These are phyloP conservation scores for Petrolisthes cinctipes DNA, from an alignment of 2,888 invertebrate genomes.

Conservation along the genomic window DNA sequence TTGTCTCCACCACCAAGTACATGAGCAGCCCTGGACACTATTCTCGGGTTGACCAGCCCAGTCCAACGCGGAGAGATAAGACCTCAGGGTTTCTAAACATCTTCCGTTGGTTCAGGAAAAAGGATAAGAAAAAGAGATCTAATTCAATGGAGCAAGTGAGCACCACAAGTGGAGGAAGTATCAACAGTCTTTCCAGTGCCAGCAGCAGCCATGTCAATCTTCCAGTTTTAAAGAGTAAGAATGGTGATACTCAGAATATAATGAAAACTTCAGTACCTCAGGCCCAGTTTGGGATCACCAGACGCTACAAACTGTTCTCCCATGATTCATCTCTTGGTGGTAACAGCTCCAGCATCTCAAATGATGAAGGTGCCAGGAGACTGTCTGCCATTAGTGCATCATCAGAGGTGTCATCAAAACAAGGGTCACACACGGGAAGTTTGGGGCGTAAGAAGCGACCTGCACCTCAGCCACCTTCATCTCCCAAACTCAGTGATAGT, in stretches of 20 bases:
- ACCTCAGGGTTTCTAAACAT: slow-evolving; percentile 50
- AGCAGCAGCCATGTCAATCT: slow-evolving; percentile 38
- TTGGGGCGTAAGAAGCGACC: slow-evolving; percentile 51
- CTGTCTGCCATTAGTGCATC: slow-evolving; percentile 41
- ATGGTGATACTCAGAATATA: slow-evolving; percentile 48
- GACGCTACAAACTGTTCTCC: slow-evolving; percentile 40
- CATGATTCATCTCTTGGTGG: slow-evolving; percentile 26
- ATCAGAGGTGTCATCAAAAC: slow-evolving; percentile 38
- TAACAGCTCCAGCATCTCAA: background rate
- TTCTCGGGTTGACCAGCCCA: slow-evolving; percentile 24
- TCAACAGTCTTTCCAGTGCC: slow-evolving; percentile 48
- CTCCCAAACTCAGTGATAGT: slow-evolving; percentile 41
- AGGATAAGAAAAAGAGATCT: slow-evolving; percentile 42
- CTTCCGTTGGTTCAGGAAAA: slow-evolving; percentile 56
- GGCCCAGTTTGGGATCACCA: slow-evolving; percentile 40
- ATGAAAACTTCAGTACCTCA: slow-evolving; percentile 19
- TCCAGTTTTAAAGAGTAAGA: slow-evolving; percentile 57
- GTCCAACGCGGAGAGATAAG: slow-evolving; percentile 20
- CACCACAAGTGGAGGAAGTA: slow-evolving; percentile 42
- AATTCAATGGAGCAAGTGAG: slow-evolving; percentile 49
- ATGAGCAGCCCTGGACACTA: slow-evolving; percentile 42
- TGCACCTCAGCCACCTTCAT: slow-evolving; percentile 61
- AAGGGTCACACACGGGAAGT: slow-evolving; percentile 17
- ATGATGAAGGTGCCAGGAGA: slow-evolving; percentile 35
- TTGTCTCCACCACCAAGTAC: slow-evolving; percentile 26